Evolutionary conservation across 1,140 invertebrate genomes (phyloP), one percentile per base, ranked within the genome.

Genomic region (Plodia interpunctella): DNA sequence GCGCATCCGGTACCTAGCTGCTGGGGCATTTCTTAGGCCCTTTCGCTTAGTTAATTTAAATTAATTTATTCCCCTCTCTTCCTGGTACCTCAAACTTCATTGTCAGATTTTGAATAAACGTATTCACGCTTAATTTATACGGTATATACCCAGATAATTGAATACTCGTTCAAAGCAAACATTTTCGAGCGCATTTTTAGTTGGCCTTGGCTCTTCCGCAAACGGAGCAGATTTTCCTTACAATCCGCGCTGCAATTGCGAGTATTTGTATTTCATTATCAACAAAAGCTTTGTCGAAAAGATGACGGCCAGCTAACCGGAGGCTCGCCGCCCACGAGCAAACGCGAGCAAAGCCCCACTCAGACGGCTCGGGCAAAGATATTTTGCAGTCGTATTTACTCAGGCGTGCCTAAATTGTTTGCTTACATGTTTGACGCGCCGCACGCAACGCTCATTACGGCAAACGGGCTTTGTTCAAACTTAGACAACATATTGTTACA

Each of bases 331-430:
- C 78, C 76, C 74, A 80, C 75, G 64, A 66, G 61, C 54, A 68
- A 72, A 68, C 64, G 59, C 63, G 66, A 68, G 60, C 80, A 73
- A 74, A 81, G 81, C 81, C 80, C 74, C 78, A 82, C 74, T 76
- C 68, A 67, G 74, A 72, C 72, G 74, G 74, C 76, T 74, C 75
- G 66, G 73, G 77, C 78, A 72, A 82, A 85, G 83, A 87, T 89
- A 89, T 89, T 86, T 86, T 83, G 69, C 77, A 78, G 74, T 85
- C 72, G 82, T 89, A 87, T 89, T 89, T 89, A 87, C 78, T 87
- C 87, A 89, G 87, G 79, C 87, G 87, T 87, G 76, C 80, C 82
- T 80, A 87, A 89, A 85, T 87, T 88, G 87, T 89, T 89, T 89
- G 80, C 84, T 87, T 87, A 89, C 81, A 89, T 84, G 84, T 89